Base-by-base conservation (phyloP, 1,140 invertebrate genomes). In the Papilio machaon region DNA sequence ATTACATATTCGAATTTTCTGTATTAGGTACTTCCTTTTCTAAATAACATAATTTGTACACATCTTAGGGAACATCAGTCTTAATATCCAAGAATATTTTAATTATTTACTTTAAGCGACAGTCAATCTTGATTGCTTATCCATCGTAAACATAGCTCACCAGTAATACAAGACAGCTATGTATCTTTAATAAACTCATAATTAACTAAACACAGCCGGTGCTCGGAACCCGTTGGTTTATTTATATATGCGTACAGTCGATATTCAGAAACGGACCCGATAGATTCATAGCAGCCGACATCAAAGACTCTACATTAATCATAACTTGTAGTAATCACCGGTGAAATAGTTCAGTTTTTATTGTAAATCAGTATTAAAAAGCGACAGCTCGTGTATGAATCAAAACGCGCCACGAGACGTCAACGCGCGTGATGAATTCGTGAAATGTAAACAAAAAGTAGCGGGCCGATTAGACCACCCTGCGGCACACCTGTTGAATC, bases 351-450 rank as follows among this genome's bases (percentile, higher is more conserved):
- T 91, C 88, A 91, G 89, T 92, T 94, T 94, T 94, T 94, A 94
- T 94, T 94, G 92, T 94, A 93, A 94, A 94, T 94, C 91, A 92
- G 91, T 91, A 92, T 93, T 92, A 93, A 94, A 94, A 93, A 93
- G 91, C 87, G 91, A 92, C 91, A 92, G 89, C 88, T 89, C 87
- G 85, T 86, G 23, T 30, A 93, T 93, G 90, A 93, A 94, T 94
- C 93, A 93, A 91, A 89, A 87, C 83, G 82, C 91, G 88, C 91
- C 88, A 91, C 87, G 84, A 91, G 90, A 93, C 91, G 90, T 92
- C 91, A 89, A 88, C 90, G 88, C 87, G 87, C 83, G 89, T 89
- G 90, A 90, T 94, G 91, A 91, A 94, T 92, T 92, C 87, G 88
- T 91, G 87, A 88, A 91, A 91, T 84, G 90, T 91, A 92, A 92